Conservation (phyloP, 2,888 invertebrate genomes). For the Thelaira solivaga region DNA sequence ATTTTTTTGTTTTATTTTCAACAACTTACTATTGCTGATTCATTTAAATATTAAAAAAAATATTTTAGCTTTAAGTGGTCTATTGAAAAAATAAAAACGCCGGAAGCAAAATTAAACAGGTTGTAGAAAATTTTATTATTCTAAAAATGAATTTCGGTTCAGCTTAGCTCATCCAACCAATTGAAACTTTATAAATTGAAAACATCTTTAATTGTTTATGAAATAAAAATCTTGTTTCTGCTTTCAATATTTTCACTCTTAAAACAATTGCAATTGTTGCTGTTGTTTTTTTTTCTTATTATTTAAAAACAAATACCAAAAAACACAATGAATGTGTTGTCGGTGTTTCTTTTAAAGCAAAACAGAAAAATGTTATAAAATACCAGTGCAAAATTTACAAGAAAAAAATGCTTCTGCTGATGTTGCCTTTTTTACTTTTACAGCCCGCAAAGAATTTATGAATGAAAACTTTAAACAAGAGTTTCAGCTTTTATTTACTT, state of each 20-base stretch:
- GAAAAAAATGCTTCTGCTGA: slow-evolving; percentile 47
- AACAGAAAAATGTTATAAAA: slow-evolving; percentile 49
- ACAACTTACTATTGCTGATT: too few species aligned
- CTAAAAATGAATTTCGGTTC: not conserved
- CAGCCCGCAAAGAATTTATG: slow-evolving; percentile 55
- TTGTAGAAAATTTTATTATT: too few species aligned
- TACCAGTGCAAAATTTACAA: slow-evolving; percentile 61
- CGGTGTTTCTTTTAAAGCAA: slow-evolving; percentile 47
- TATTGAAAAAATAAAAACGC: too few species aligned
- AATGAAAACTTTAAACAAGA: slow-evolving; percentile 59
- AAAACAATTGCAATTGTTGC: slow-evolving; percentile 59
- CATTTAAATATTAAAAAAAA: too few species aligned
- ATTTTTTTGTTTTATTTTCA: too few species aligned
- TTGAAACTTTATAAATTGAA: slow-evolving; percentile 8
- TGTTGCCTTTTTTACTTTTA: slow-evolving; percentile 11
- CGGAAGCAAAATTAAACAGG: too few species aligned
- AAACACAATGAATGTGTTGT: slow-evolving; percentile 46
- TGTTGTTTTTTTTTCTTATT: slow-evolving; percentile 30
- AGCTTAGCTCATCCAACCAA: slow-evolving; percentile 3
- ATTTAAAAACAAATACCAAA: not conserved
- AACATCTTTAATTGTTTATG: slow-evolving; percentile 35
- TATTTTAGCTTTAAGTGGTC: too few species aligned
- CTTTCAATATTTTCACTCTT: slow-evolving; percentile 24
- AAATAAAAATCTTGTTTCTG: slow-evolving; percentile 23
- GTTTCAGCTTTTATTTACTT: not conserved